phyloP scores from a whole-genome alignment of 2,797 vertebrate genomes.

The Phrynocephalus vlangalii region DNA sequence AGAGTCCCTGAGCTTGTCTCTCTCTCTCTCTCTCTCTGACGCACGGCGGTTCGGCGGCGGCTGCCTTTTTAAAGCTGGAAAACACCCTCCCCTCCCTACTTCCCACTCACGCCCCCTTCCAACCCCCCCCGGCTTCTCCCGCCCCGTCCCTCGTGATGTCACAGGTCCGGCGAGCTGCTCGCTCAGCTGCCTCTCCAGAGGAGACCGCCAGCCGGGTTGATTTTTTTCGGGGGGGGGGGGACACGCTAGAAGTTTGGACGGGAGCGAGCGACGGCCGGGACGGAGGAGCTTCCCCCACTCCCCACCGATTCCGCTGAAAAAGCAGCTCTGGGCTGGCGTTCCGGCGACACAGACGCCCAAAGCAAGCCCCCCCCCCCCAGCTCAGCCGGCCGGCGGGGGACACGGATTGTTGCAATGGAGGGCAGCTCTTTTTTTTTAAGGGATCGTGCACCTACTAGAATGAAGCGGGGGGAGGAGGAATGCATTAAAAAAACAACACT shows the following conservation, averaged over 20 bases:
- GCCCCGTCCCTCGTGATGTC: constrained; percentile 86
- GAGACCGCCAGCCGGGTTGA: constrained; percentile 23
- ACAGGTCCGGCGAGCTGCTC: constrained; percentile 68
- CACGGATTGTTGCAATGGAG: not conserved
- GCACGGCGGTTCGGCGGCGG: constrained; percentile 82
- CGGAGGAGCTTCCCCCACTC: not conserved
- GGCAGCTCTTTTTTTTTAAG: not conserved
- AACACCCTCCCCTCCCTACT: constrained; percentile 85
- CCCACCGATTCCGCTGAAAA: not conserved
- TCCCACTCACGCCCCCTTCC: constrained; percentile 74
- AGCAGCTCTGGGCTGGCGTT: no score
- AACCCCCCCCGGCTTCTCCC: constrained; percentile 65
- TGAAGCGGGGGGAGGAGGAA: not conserved
- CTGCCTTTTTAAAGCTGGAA: constrained; percentile 95
- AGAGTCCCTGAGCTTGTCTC: constrained; percentile 82
- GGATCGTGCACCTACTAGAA: not conserved
- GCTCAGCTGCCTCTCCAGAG: constrained; percentile 47
- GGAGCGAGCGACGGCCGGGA: not conserved
- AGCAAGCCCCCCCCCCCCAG: not conserved
- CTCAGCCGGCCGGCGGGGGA: not conserved
- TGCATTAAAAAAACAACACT: no score
- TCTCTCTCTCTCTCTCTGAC: constrained; percentile 82
- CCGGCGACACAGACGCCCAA: not conserved
- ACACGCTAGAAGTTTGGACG: constrained; percentile 4
- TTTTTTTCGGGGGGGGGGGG: constrained; percentile 25